Percentiles rank a stretch among this genome's conserved stretches.
These are phyloP conservation scores for Tinea semifulvella DNA, from an alignment of 2,888 invertebrate species.

Conservation along the genomic window DNA sequence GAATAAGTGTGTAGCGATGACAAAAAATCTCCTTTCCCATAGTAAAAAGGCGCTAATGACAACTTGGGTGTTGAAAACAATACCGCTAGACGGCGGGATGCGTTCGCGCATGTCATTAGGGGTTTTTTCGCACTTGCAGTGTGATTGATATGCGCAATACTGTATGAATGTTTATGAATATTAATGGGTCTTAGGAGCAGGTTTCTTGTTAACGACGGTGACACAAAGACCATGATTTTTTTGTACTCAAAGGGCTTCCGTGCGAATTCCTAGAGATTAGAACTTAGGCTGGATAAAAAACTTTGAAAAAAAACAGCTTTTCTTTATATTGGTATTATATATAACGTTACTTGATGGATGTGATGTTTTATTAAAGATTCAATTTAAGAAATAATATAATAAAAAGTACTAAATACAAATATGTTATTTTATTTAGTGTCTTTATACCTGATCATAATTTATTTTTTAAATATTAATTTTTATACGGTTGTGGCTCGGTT, in stretches of 20 bases:
- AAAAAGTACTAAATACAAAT: too few relatives aligned
- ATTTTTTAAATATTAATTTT: too few relatives aligned
- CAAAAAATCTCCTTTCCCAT: constrained; percentile 16
- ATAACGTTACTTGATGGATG: too few relatives aligned
- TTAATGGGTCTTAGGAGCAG: constrained; percentile 42
- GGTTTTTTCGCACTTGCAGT: constrained; percentile 49
- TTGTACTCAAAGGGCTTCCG: constrained; percentile 33
- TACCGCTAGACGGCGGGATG: constrained; percentile 43
- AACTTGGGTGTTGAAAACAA: constrained; percentile 40
- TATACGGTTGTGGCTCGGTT: too few relatives aligned
- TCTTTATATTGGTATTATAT: too few relatives aligned
- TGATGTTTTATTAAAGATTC: too few relatives aligned
- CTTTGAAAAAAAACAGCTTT: too few relatives aligned
- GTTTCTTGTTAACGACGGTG: constrained; percentile 31
- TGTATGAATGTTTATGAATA: constrained; percentile 48
- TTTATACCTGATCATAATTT: too few relatives aligned
- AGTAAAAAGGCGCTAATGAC: constrained; percentile 55
- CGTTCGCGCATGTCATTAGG: constrained; percentile 55
- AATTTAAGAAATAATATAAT: too few relatives aligned
- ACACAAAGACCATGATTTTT: constrained; percentile 27
- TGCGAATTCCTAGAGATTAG: constrained; percentile 35
- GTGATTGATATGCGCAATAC: constrained; percentile 64
- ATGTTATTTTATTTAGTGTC: too few relatives aligned
- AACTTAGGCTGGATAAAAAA: constrained; percentile 23
- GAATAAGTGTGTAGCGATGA: constrained; percentile 32